Evolutionary conservation across 2,797 vertebrate genomes (phyloP), one percentile per base, ranked within the genome.

Genomic region (Psittacula echo): DNA sequence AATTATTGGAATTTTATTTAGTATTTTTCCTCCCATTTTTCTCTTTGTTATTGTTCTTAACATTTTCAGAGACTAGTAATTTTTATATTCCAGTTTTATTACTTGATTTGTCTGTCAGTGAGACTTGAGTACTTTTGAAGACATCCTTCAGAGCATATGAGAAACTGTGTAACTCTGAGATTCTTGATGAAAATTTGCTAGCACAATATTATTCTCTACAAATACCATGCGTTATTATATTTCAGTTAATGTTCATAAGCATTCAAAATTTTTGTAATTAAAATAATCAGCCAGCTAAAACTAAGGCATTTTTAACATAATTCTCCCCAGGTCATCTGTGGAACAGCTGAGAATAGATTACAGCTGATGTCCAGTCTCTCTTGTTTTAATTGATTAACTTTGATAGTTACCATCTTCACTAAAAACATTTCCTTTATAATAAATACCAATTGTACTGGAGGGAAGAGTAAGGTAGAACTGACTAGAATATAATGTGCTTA

Each of bases 121-220:
- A 83, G 14, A 81, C 75, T 86, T 91, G 83, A 89, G 44, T 88
- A 70, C 29, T 91, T 83, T 39, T 78, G 20, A 93, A 90, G 53
- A 84, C 44, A 68, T 44, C 6, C 17, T 60, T 91, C 62, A 86
- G 47, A 89, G 12, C 47, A 67, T 81, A 78, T 88, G 11, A 71
- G 30, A 74, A 68, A 51, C 34, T 66, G 8, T 51, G 22, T 73
- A 90, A 79, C 79, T 86, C 34, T 71, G 71, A 80, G 17, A 41
- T 79, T 79, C 64, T 77, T 86, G 30, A 50, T 84, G 54, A 86
- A 88, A 91, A 77, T 72, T 85, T 95, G 24, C 11, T 4, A 85
- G 13, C 20, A 45, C 27, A 41, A 5, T 75, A 39, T 81, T 85
- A 74, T 67, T 89, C 13, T 78, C 30, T 90, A 58, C 54, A 61